Evolutionary conservation across 2,888 invertebrate genomes (phyloP), one percentile per base, ranked within the genome.

Genomic region (Xestobium rufovillosum): DNA sequence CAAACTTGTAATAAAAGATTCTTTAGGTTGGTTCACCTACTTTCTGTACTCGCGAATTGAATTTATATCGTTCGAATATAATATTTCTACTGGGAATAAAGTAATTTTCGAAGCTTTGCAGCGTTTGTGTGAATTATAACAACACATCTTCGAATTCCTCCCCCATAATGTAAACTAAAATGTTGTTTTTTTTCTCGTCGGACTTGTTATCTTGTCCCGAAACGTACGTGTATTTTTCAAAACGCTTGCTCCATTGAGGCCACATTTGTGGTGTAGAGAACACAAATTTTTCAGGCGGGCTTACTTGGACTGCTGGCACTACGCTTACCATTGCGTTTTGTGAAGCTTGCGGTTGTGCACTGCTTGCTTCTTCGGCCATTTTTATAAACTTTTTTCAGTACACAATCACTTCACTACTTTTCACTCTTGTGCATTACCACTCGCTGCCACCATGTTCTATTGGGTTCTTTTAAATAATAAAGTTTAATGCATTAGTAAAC

Each of bases 81-180:
- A 12, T 10, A 12, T 28, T 28, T 10, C 28, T 28, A 8, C 28
- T n/a, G 10, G 28, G 28, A 8, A 28, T 28, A 10, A 28, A 28
- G 12, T 28, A 10, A 10, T 28, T 12, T 8, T 28, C 28, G 10
- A 28, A 28, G 4, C 6, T 6, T 10, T 28, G n/a, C 6, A 28
- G 12, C 8, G 28, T 28, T n/a, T 6, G 8, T 12, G 10, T 6
- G 12, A 28, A 28, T 10, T 28, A 12, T 8, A 28, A 10, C 10
- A 28, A 8, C 12, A 28, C 12, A 8, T 28, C 10, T 28, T 28
- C 28, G 10, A 10, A 6, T 28, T 28, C 28, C 28, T 28, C 28
- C 8, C 28, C 28, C 28, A 28, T 28, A 8, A 28, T 28, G 12
- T 28, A 28, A 12, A 28, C 12, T 8, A 31, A 12, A 6, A 31